phyloP scores from a whole-genome alignment of 1,140 invertebrate genomes.

The Olivierus martensii region DNA sequence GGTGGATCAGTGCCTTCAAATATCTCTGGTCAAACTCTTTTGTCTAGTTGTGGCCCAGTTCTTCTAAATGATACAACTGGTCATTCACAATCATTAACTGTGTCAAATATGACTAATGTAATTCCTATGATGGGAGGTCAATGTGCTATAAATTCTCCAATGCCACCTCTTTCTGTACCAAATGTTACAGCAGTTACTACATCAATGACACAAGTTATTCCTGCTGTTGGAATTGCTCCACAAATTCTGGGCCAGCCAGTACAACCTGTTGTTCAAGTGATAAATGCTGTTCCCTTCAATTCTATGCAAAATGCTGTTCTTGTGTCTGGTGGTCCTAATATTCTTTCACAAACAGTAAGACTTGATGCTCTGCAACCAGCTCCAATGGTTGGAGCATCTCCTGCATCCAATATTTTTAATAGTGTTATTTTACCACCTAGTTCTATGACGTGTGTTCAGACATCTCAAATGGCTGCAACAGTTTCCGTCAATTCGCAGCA shows the following conservation, averaged over 20 bases:
- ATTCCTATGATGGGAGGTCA: conserved; percentile 16
- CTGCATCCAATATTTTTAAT: conserved; percentile 10
- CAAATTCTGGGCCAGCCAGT: conserved; percentile 51
- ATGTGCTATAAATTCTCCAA: conserved; percentile 28
- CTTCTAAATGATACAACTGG: conserved; percentile 11
- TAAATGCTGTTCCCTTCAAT: conserved; percentile 44
- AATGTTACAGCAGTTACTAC: conserved; percentile 55
- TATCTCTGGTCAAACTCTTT: conserved; percentile 12
- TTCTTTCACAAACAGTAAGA: conserved; percentile 25
- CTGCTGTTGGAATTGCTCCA: conserved; percentile 38
- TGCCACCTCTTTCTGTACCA: conserved; percentile 49
- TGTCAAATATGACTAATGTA: conserved; percentile 15
- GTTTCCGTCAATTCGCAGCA: conserved; percentile 1
- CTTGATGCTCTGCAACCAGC: conserved; percentile 11
- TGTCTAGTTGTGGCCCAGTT: conserved; percentile 18
- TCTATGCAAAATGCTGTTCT: conserved; percentile 51
- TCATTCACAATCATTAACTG: conserved; percentile 10
- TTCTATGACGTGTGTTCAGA: conserved; percentile 7
- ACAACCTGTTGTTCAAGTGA: conserved; percentile 36
- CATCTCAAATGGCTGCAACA: not conserved
- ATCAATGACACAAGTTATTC: conserved; percentile 49
- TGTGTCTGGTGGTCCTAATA: conserved; percentile 50
- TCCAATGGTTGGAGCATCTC: conserved; percentile 6
- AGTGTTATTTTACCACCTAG: conserved; percentile 13
- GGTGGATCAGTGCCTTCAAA: conserved; percentile 16